Base-by-base conservation (phyloP, 2,888 invertebrate species). In the Phrixothrix hirtus region DNA sequence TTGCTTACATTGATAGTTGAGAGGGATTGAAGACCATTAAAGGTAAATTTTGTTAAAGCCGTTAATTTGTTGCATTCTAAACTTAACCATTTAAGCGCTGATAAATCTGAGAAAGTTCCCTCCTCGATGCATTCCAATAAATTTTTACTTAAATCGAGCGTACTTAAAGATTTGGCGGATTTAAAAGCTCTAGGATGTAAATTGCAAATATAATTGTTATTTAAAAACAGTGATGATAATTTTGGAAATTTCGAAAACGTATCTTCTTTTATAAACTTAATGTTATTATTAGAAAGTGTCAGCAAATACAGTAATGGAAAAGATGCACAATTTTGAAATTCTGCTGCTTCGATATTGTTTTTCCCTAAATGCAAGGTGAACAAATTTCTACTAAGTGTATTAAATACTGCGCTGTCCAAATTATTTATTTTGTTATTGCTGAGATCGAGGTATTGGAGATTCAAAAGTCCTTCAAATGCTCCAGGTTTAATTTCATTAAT, bases 91-190 rank as follows among this genome's bases (percentile, higher is more conserved):
- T 7, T 3, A 3, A 21, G 7, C 21, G 21, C 3, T 7, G 7
- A 21, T 7, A 21, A 21, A 21, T 21, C 7, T 5, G 21, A 21
- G 7, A 21, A 21, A 5, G 7, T 21, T 5, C 13, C 14, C 9
- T 13, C 13, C 4, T 12, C 13, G 3, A 38, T 10, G 7, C 9
- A 11, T 17, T 10, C 6, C 13, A 38, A 12, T 6, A 13, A 12
- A 13, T 38, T 38, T 2, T 13, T 4, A n/a, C 38, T 38, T 26
- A 38, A 38, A n/a, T 38, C 38, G 10, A 38, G 13, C 6, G 10
- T 11, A 10, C n/a, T 26, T 10, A 38, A 13, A 26, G 9, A 12
- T 11, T 38, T 17, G 12, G 6, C n/a, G 7, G 27, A 2, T 9
- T 14, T 3, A 12, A 38, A 26, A 25, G 9, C 13, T 11, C 13